Percentiles rank a stretch among this genome's conserved stretches.
Conservation (phyloP, 2,888 invertebrate genomes). For the Argyra leucocephala region DNA sequence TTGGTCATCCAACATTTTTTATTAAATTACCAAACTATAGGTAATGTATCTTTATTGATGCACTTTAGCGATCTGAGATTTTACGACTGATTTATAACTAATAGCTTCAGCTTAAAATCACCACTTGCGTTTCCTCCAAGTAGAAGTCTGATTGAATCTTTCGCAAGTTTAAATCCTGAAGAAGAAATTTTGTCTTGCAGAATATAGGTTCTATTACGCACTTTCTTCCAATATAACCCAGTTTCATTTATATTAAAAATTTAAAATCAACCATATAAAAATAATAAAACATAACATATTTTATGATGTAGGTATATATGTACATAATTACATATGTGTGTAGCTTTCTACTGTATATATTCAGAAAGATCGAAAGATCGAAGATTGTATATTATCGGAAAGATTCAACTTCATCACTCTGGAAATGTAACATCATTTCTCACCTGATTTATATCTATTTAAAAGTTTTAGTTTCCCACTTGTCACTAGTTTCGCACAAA, state of each 20-base stretch:
- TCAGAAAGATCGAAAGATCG: no score
- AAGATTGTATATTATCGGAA: no score
- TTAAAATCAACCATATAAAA: no score
- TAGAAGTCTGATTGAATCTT: slow-evolving; percentile 9
- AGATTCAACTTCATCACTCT: no score
- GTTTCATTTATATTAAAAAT: slow-evolving; percentile 3
- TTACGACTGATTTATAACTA: slow-evolving; percentile 24
- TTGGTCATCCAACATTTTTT: slow-evolving; percentile 25
- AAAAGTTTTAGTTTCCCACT: no score
- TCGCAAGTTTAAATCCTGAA: neutral
- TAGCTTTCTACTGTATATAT: no score
- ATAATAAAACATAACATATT: no score
- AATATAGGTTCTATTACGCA: slow-evolving; percentile 5
- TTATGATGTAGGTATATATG: no score
- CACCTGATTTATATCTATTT: no score
- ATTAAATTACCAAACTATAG: slow-evolving; percentile 22
- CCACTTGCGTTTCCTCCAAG: slow-evolving; percentile 10
- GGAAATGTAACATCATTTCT: no score
- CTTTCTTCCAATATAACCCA: neutral
- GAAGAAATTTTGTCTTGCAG: neutral
- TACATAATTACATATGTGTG: no score
- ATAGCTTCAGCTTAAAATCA: neutral
- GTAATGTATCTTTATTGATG: slow-evolving; percentile 20
- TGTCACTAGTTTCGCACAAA: no score
- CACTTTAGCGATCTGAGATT: slow-evolving; percentile 25